phyloP scores from a whole-genome alignment of 1,140 invertebrate species.

The Manduca sexta region DNA sequence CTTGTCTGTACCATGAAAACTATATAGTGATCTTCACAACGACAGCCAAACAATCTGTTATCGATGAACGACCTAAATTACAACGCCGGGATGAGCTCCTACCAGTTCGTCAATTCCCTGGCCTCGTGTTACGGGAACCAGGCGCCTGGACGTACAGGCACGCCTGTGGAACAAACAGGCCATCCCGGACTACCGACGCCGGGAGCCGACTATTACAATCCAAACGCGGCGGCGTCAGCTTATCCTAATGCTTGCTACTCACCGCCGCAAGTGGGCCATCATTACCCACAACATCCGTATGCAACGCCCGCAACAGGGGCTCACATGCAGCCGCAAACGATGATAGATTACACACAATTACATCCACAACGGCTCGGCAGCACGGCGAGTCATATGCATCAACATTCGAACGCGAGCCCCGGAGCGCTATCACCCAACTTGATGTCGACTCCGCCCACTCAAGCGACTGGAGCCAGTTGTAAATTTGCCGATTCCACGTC shows the following conservation, averaged over 20 bases:
- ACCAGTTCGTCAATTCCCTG: constrained; percentile 96
- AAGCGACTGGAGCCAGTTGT: constrained; percentile 75
- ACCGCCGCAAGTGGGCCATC: constrained; percentile 81
- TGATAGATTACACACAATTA: constrained; percentile 90
- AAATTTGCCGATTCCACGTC: constrained; percentile 82
- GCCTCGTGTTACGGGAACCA: constrained; percentile 86
- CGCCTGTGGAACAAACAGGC: constrained; percentile 71
- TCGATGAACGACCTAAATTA: constrained; percentile 73
- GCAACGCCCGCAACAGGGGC: constrained; percentile 75
- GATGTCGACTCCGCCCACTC: constrained; percentile 71
- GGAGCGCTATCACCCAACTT: constrained; percentile 76
- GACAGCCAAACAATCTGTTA: constrained; percentile 45
- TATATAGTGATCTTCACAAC: constrained; percentile 51
- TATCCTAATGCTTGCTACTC: constrained; percentile 85
- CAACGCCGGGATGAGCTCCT: constrained; percentile 90
- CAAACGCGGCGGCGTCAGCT: constrained; percentile 77
- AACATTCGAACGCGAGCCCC: constrained; percentile 73
- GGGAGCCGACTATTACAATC: constrained; percentile 85
- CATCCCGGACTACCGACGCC: constrained; percentile 74
- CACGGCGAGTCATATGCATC: constrained; percentile 73
- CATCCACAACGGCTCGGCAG: constrained; percentile 80
- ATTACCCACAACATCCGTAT: constrained; percentile 84
- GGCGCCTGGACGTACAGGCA: constrained; percentile 71
- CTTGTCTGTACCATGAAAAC: constrained; percentile 57
- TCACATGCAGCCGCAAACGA: constrained; percentile 78